phyloP scores from a whole-genome alignment of 2,113 vertebrate genomes.

The Glaucomys volans region DNA sequence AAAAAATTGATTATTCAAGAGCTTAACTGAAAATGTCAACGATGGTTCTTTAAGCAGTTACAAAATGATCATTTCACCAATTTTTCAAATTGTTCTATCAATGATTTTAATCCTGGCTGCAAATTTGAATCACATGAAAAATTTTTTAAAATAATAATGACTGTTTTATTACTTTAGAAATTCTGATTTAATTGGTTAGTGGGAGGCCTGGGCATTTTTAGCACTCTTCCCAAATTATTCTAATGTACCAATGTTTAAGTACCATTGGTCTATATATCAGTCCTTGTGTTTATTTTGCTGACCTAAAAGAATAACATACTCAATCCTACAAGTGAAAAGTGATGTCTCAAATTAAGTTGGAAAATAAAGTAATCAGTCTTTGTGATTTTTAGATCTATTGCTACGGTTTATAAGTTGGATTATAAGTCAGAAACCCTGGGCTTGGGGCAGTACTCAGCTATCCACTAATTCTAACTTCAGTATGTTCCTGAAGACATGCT shows the following conservation, averaged over 20 bases:
- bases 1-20: slow-evolving; percentile 46
- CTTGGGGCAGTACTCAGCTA: neutral
- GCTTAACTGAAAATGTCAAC: slow-evolving; percentile 29
- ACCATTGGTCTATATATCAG: neutral
- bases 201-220: neutral
- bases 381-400: neutral
- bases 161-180: neutral
- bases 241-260: neutral
- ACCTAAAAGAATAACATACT: slow-evolving; percentile 17
- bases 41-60: slow-evolving; percentile 19
- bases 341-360: slow-evolving; percentile 29
- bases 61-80: slow-evolving; percentile 31
- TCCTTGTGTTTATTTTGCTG: slow-evolving; percentile 11
- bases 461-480: neutral
- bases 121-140: neutral
- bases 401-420: neutral
- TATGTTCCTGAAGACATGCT: neutral
- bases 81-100: neutral
- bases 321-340: slow-evolving; percentile 9
- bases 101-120: neutral
- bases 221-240: neutral
- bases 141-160: neutral
- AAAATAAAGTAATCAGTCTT: slow-evolving; percentile 32
- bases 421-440: neutral
- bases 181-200: neutral